Evolutionary conservation across 1,140 invertebrate genomes (phyloP).

Genomic region (Drosophila parvula): DNA sequence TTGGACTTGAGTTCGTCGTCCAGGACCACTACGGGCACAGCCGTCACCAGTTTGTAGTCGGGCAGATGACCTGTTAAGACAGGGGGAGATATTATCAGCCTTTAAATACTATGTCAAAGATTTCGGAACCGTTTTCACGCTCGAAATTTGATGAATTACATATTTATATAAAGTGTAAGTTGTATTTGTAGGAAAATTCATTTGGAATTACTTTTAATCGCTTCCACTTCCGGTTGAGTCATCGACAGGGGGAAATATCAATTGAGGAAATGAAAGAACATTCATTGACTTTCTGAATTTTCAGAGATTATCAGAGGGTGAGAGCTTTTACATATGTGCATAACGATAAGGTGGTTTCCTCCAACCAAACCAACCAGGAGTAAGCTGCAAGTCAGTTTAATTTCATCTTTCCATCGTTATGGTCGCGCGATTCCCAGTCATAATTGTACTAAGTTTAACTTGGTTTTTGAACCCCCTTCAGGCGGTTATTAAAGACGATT

Average conservation of each 20-base stretch:
- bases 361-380: neutral
- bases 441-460: constrained; percentile 18
- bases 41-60: constrained; percentile 86
- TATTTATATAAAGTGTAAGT: neutral
- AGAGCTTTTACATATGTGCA: neutral
- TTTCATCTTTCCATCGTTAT: constrained; percentile 29
- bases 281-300: constrained; percentile 12
- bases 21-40: constrained; percentile 86
- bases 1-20: constrained; percentile 85
- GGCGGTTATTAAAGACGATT: neutral
- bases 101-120: neutral
- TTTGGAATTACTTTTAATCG: neutral
- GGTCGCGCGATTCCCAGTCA: constrained; percentile 9
- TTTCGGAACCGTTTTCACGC: neutral
- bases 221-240: neutral
- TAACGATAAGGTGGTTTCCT: constrained; percentile 14
- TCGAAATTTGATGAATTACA: neutral
- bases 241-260: constrained; percentile 1
- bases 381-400: constrained; percentile 22
- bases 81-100: neutral
- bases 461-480: neutral
- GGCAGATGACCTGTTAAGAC: constrained; percentile 69
- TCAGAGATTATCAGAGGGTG: constrained; percentile 6
- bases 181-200: neutral
- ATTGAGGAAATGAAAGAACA: constrained; percentile 16